A percentile compares a stretch with the other conserved stretches of the same genome.
These are phyloP conservation scores for Altica lythri DNA, from an alignment of 2,888 invertebrate species.

Conservation along the genomic window DNA sequence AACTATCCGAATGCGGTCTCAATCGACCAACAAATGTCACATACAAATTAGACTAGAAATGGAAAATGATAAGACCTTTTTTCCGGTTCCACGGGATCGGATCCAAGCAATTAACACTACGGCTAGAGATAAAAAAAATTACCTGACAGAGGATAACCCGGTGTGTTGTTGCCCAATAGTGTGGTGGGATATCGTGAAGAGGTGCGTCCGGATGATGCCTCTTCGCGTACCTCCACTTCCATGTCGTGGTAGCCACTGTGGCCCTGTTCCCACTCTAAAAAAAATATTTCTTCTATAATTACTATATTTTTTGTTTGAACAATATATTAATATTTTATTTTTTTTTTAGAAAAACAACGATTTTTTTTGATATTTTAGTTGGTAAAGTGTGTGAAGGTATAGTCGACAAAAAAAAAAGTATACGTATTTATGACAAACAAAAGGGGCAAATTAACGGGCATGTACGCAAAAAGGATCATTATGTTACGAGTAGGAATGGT, in stretches of 20 bases:
- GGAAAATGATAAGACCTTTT: background rate
- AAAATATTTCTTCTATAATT: slow-evolving; percentile 27
- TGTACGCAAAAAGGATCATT: too few species aligned
- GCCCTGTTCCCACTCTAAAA: slow-evolving; percentile 57
- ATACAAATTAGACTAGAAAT: background rate
- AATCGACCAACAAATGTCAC: background rate
- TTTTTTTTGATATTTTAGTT: too few species aligned
- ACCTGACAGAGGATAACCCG: slow-evolving; percentile 51
- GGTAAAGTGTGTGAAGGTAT: too few species aligned
- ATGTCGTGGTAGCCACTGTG: slow-evolving; percentile 55
- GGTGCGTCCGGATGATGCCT: slow-evolving; percentile 42
- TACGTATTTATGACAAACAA: too few species aligned
- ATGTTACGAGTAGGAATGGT: too few species aligned
- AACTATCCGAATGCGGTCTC: background rate
- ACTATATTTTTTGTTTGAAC: too few species aligned
- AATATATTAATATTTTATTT: too few species aligned
- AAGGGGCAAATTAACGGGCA: too few species aligned
- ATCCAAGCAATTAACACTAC: background rate
- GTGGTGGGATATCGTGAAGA: slow-evolving; percentile 47
- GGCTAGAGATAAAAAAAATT: too few species aligned
- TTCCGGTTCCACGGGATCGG: background rate
- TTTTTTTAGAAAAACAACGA: too few species aligned
- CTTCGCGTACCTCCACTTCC: slow-evolving; percentile 57
- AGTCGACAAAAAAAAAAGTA: too few species aligned
- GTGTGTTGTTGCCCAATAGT: slow-evolving; percentile 53